These are phyloP conservation scores for Entelurus aequoreus DNA, from an alignment of 2,113 vertebrate genomes.

Conservation along the genomic window DNA sequence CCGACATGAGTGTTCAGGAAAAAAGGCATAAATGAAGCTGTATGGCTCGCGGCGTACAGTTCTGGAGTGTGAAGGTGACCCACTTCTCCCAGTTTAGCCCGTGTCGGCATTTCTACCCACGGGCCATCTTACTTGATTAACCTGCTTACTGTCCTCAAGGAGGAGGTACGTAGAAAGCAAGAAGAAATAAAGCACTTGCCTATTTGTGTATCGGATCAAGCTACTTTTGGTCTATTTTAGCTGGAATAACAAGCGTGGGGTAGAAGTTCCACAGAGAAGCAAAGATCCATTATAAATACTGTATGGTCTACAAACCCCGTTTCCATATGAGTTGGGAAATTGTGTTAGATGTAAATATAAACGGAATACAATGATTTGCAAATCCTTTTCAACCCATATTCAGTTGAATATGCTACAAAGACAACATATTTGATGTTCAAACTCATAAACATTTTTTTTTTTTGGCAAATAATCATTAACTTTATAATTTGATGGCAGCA, in stretches of 20 bases:
- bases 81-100: conserved; percentile 67
- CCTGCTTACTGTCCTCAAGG: conserved; percentile 45
- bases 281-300: no score
- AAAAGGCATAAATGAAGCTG: conserved; percentile 49
- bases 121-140: conserved; percentile 55
- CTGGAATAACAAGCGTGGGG: neutral
- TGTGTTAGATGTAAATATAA: no score
- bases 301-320: no score
- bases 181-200: neutral
- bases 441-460: no score
- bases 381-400: no score
- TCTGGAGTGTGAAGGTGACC: conserved; percentile 70
- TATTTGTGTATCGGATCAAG: neutral
- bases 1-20: conserved; percentile 13
- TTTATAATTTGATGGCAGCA: no score
- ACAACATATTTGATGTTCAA: no score
- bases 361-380: no score
- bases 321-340: no score
- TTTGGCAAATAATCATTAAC: no score
- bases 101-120: conserved; percentile 54
- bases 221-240: neutral
- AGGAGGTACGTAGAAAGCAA: conserved; percentile 22
- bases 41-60: conserved; percentile 28
- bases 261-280: no score
- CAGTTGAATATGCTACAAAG: no score